Percentiles rank a stretch among this genome's conserved stretches.
These are phyloP conservation scores for Antedon mediterranea DNA, from an alignment of 53 echinoderm and acorn worm species.

Conservation along the genomic window DNA sequence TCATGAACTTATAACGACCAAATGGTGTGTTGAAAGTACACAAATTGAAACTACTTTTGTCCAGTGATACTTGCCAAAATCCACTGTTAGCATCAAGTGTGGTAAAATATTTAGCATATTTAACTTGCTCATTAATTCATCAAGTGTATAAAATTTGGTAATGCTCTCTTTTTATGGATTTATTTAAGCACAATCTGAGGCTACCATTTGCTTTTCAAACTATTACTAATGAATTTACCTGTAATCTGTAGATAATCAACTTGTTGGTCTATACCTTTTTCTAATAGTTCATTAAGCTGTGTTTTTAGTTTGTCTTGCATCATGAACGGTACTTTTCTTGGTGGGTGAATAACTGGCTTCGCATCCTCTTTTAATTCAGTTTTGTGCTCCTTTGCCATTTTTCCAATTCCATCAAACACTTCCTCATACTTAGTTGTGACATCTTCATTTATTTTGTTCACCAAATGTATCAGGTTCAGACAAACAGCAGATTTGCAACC, in stretches of 20 bases:
- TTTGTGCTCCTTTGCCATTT: constrained; percentile 4
- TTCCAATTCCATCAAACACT: constrained; percentile 24
- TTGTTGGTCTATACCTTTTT: constrained; percentile 9
- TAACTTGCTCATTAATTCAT: constrained; percentile 22
- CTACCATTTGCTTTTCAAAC: constrained; percentile 40
- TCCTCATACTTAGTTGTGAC: constrained; percentile 6
- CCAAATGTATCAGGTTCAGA: constrained; percentile 1
- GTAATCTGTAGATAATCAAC: constrained; percentile 27
- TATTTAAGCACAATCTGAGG: constrained; percentile 25
- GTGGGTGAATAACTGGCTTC: constrained; percentile 18
- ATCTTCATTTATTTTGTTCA: constrained; percentile 1
- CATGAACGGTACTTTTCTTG: constrained; percentile 18
- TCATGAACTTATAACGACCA: constrained; percentile 27
- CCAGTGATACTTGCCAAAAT: constrained; percentile 27
- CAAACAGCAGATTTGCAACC: constrained; percentile 10
- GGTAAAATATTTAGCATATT: constrained; percentile 23
- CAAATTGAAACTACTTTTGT: constrained; percentile 20
- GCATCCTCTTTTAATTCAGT: constrained; percentile 15
- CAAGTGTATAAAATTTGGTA: constrained; percentile 19
- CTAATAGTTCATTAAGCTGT: constrained; percentile 19
- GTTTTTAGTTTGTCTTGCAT: constrained; percentile 19
- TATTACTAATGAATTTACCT: constrained; percentile 32
- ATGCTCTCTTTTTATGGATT: constrained; percentile 20
- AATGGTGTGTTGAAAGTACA: constrained; percentile 32
- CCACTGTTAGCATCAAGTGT: constrained; percentile 29